These are phyloP conservation scores for Ptychochromis oligacanthus DNA, from an alignment of 2,113 vertebrate genomes.

Conservation along the genomic window DNA sequence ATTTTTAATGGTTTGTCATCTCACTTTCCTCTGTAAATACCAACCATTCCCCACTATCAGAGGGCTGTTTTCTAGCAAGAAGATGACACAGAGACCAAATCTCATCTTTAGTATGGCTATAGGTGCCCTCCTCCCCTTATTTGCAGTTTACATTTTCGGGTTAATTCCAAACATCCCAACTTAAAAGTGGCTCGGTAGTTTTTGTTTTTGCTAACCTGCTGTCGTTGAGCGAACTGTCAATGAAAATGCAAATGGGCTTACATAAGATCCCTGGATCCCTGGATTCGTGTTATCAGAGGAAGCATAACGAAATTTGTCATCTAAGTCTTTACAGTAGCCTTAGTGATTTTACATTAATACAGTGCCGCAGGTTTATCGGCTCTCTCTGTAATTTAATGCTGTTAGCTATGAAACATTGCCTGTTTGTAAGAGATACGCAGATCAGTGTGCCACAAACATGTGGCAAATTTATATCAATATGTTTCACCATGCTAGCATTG, in stretches of 20 bases:
- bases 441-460: not conserved
- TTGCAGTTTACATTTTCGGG: accelerated
- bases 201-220: not conserved
- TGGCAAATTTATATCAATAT: not conserved
- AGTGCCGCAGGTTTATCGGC: not conserved
- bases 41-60: not conserved
- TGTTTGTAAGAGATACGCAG: not conserved
- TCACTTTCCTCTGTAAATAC: constrained; percentile 35
- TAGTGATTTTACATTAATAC: not conserved
- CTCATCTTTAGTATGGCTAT: not conserved
- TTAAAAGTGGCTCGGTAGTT: not conserved
- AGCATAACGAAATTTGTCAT: not conserved
- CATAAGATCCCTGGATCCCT: not conserved
- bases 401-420: not conserved
- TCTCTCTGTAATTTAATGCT: constrained; percentile 5
- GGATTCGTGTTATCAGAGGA: not conserved
- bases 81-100: not conserved
- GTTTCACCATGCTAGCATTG: not conserved
- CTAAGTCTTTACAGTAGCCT: not conserved
- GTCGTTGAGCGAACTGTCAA: not conserved
- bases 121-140: accelerated
- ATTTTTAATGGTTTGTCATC: constrained; percentile 50
- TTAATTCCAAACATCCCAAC: not conserved
- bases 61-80: too few species aligned
- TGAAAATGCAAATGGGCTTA: not conserved